Evolutionary conservation across 2,888 invertebrate genomes (phyloP).

Genomic region (Ceraclea dissimilis): DNA sequence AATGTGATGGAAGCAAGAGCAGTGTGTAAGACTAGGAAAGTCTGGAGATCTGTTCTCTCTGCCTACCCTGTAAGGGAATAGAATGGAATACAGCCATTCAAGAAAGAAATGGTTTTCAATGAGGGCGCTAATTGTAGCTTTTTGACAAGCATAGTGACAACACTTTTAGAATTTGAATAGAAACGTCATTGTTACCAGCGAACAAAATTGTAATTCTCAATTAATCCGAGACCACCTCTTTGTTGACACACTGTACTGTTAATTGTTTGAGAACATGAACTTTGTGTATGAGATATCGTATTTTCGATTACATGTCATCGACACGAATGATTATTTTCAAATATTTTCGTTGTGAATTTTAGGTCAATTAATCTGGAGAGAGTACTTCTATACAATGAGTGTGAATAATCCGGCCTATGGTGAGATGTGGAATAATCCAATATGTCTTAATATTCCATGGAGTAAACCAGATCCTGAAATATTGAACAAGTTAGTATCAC

Average conservation of each 20-base stretch:
- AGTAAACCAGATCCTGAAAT: conserved; percentile 44
- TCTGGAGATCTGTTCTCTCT: too few species aligned
- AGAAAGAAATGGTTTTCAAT: too few species aligned
- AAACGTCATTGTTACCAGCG: too few species aligned
- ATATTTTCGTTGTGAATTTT: conserved; percentile 29
- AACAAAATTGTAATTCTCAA: too few species aligned
- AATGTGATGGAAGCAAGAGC: too few species aligned
- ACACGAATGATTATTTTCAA: background rate
- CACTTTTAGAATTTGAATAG: too few species aligned
- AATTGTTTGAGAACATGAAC: background rate
- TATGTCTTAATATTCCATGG: conserved; percentile 67
- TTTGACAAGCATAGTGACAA: too few species aligned
- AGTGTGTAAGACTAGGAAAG: too few species aligned
- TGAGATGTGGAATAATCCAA: conserved; percentile 61
- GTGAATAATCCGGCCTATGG: conserved; percentile 62
- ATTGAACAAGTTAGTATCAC: conserved; percentile 39
- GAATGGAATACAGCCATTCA: too few species aligned
- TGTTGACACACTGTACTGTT: background rate
- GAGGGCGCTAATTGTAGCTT: too few species aligned
- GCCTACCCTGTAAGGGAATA: too few species aligned
- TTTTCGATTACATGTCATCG: background rate
- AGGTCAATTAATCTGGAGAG: conserved; percentile 68
- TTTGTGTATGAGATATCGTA: background rate
- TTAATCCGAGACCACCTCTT: too few species aligned
- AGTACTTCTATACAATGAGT: conserved; percentile 74